phyloP scores from a whole-genome alignment of 2,888 invertebrate genomes.

The Agapostemon virescens region DNA sequence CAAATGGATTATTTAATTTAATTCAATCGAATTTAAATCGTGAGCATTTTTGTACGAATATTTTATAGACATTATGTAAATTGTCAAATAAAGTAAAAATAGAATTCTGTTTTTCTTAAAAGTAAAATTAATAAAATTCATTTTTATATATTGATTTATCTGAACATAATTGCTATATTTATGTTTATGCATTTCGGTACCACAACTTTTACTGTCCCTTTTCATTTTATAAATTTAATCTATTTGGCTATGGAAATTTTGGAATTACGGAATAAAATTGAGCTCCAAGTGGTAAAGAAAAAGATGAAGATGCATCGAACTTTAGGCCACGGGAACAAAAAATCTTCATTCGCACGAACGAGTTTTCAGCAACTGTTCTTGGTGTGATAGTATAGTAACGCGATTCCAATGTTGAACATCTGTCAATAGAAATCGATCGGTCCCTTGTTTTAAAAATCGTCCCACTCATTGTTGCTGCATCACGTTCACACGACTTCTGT shows the following conservation, averaged over 20 bases:
- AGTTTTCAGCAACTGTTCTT: conserved; percentile 65
- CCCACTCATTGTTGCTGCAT: conserved; percentile 51
- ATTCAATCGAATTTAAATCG: not conserved
- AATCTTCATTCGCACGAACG: conserved; percentile 60
- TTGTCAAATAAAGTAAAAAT: not conserved
- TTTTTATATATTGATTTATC: not conserved
- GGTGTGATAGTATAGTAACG: conserved; percentile 63
- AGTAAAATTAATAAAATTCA: not conserved
- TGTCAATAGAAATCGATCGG: conserved; percentile 69
- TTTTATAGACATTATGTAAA: not conserved
- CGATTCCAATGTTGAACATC: conserved; percentile 67
- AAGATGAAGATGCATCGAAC: conserved; percentile 42
- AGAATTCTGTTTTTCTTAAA: too few species aligned
- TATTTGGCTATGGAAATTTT: not conserved
- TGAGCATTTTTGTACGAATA: not conserved
- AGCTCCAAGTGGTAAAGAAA: not conserved
- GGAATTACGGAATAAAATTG: not conserved
- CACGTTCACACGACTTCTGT: conserved; percentile 30
- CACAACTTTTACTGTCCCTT: not conserved
- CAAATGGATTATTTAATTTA: not conserved
- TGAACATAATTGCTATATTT: too few species aligned
- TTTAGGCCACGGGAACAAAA: conserved; percentile 53
- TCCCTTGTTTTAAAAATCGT: conserved; percentile 61
- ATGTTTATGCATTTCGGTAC: not conserved
- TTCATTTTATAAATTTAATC: not conserved